Evolutionary conservation across 2,113 vertebrate species (phyloP), one percentile per base, ranked within the genome.

Genomic region (Anhinga rufa): DNA sequence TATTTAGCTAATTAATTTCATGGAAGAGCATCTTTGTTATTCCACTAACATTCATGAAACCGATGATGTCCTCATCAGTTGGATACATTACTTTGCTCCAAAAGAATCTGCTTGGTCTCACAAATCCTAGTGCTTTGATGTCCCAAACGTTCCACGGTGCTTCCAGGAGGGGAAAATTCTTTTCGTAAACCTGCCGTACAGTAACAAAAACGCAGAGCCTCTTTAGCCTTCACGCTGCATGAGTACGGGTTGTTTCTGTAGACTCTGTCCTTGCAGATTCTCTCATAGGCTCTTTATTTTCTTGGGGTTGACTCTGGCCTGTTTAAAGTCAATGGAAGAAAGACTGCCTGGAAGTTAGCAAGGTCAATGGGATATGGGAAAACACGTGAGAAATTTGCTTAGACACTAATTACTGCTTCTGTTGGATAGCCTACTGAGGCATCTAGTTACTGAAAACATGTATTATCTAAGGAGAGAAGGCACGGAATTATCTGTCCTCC

Each of bases 1-100:
- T 88, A 57, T 60, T 90, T 93, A 97, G 74, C 88, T 96, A 91
- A 57, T 91, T 94, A 90, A 86, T 95, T 89, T 93, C 84, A 82
- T 81, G 64, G 82, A 95, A 83, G 51, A 90, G 57, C 42, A 69
- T 96, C 91, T 93, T 93, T 95, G 66, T 96, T 97, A 77, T 75
- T 89, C 40, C 36, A 64, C 71, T 94, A 69, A 44, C 91, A 69
- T 71, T 94, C 54, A 32, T 79, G 71, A 94, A 85, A 40, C 89
- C 62, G 77, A n/a, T 84, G 57, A 86, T 2, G 0, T 86, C 36
- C 77, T 88, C 81, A 20, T 69, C 40, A 82, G 36, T 62, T 81
- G 64, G 68, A 65, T 91, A 42, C 40, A 18, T 92, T 80, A 18
- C 31, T 82, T 75, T 71, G 42, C 74, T 85, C 54, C 46, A 49